Evolutionary conservation across 2,797 vertebrate genomes (phyloP), one percentile per base, ranked within the genome.

Genomic region (Premnoplex brunnescens): DNA sequence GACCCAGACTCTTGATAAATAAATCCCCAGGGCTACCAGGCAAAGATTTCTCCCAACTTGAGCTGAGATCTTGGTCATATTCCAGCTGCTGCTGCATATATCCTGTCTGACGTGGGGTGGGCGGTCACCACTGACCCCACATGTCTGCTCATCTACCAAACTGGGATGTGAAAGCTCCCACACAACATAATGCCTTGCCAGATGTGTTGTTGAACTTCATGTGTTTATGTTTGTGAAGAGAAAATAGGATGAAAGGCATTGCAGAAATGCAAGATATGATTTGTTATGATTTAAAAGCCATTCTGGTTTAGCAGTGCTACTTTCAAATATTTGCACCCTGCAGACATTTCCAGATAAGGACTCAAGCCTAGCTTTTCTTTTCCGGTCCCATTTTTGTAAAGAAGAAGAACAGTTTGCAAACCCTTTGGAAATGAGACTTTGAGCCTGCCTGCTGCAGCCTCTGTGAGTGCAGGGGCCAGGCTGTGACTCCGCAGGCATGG

Each of bases 251-350:
- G 64, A 95, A 94, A 96, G 85, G 63, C 80, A 93, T 85, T 85
- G 67, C 80, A 94, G 95, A 95, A 96, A 95, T 76, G 83, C 85
- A 94, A 94, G 88, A 95, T 67, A 94, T 84, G 69, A 88, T 96
- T 91, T 96, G 94, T 95, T 96, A 93, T 92, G 94, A 94, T 96
- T 94, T 79, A 88, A 67, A 93, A 93, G 62, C 59, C 62, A 27
- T 73, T 46, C 83, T 80, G 36, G 44, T 93, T 75, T 51, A 92
- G 82, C 85, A 88, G 84, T 71, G 27, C 44, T 91, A 10, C 66
- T 93, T 96, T 75, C 80, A 97, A 95, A 69, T 91, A 88, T 86
- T 94, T 95, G 80, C 79, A 78, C 91, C 59, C 85, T 71, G 39
- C 44, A 87, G 67, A 46, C 71, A 46, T 86, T 95, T 93, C 89